phyloP scores from a whole-genome alignment of 2,888 invertebrate genomes.

The Parthenolecanium corni region DNA sequence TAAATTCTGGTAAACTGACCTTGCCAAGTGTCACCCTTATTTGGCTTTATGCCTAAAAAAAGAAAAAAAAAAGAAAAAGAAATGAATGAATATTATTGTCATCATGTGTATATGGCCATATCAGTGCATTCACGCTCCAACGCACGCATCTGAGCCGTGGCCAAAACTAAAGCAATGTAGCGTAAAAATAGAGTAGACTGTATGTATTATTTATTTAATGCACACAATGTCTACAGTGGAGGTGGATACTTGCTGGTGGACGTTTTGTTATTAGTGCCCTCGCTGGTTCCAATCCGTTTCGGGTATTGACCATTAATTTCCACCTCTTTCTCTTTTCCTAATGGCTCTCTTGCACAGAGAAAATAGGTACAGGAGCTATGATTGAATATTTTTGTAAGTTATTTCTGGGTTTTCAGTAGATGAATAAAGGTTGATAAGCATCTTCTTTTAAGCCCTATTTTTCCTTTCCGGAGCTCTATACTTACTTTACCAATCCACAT shows the following conservation, averaged over 20 bases:
- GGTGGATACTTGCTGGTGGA: background rate
- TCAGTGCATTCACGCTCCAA: conserved; percentile 12
- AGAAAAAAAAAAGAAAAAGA: background rate
- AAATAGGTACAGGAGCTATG: too few relatives aligned
- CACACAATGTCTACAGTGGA: background rate
- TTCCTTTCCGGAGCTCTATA: too few relatives aligned
- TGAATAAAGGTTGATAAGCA: too few relatives aligned
- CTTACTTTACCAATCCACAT: too few relatives aligned
- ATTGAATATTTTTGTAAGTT: too few relatives aligned
- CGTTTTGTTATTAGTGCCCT: background rate
- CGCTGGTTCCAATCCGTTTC: background rate
- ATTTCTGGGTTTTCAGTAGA: too few relatives aligned
- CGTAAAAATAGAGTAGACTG: background rate
- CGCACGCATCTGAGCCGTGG: background rate
- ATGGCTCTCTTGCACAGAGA: too few relatives aligned
- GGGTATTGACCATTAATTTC: background rate
- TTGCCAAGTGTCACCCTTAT: background rate
- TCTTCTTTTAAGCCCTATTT: too few relatives aligned
- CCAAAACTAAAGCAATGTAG: conserved; percentile 11
- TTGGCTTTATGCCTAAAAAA: background rate
- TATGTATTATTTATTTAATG: too few relatives aligned
- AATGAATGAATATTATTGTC: too few relatives aligned
- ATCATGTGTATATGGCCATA: background rate
- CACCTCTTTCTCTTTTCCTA: too few relatives aligned
- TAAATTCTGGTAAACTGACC: background rate